Evolutionary conservation across 1,140 invertebrate genomes (phyloP).

Genomic region (Physella acuta): DNA sequence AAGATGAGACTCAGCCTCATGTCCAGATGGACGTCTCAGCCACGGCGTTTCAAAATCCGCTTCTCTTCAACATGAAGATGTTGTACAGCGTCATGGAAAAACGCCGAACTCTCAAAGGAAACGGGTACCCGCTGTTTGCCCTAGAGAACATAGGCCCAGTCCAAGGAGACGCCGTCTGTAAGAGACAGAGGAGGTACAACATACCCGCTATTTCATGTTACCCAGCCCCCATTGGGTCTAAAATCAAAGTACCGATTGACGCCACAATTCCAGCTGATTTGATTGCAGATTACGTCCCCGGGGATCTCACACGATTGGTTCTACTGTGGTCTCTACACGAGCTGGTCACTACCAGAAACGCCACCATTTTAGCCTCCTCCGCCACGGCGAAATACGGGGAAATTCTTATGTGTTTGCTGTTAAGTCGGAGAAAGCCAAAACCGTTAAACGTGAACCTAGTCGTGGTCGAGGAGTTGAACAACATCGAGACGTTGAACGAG

Average conservation of each 20-base stretch:
- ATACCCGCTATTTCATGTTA: slow-evolving; percentile 15
- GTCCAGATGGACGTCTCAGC: slow-evolving; percentile 17
- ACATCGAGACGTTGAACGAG: slow-evolving; percentile 5
- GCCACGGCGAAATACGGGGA: slow-evolving; percentile 9
- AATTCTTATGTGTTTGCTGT: slow-evolving; percentile 13
- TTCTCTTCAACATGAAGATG: slow-evolving; percentile 24
- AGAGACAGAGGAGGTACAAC: slow-evolving; percentile 16
- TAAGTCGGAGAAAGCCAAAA: slow-evolving; percentile 23
- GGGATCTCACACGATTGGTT: slow-evolving; percentile 21
- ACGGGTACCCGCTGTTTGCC: slow-evolving; percentile 26
- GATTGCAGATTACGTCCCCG: slow-evolving; percentile 20
- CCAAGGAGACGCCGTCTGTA: neutral
- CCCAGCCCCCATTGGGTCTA: slow-evolving; percentile 18
- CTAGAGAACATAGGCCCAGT: slow-evolving; percentile 19
- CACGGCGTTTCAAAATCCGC: slow-evolving; percentile 21
- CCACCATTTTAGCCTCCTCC: slow-evolving; percentile 15
- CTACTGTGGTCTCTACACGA: slow-evolving; percentile 5
- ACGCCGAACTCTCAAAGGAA: slow-evolving; percentile 9
- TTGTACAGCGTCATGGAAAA: slow-evolving; percentile 26
- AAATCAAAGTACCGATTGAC: slow-evolving; percentile 6
- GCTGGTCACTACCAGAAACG: neutral
- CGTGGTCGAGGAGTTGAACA: slow-evolving; percentile 21
- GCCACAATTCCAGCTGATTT: slow-evolving; percentile 7
- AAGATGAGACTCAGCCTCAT: neutral
- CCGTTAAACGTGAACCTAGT: slow-evolving; percentile 13